These are phyloP conservation scores for Gadopsis marmoratus DNA, from an alignment of 2,797 vertebrate genomes.

Conservation along the genomic window DNA sequence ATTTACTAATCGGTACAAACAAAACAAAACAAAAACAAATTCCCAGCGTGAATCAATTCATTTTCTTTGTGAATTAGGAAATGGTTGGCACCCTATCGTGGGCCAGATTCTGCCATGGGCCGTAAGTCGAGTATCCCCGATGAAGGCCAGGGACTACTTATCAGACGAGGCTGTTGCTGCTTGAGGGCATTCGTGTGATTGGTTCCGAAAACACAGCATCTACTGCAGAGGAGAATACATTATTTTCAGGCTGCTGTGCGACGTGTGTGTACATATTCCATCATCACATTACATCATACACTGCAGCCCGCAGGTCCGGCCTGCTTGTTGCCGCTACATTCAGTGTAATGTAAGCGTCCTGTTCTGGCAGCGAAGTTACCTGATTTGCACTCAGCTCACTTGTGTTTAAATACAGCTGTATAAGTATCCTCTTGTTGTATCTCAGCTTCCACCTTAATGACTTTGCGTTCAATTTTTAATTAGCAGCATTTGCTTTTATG, in stretches of 20 bases:
- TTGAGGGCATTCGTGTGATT: neutral
- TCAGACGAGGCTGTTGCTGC: neutral
- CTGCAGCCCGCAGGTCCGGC: neutral
- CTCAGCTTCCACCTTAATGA: neutral
- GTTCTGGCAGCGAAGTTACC: neutral
- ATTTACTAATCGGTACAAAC: too few species aligned
- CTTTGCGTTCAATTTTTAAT: conserved; percentile 31
- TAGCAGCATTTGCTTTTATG: conserved; percentile 29
- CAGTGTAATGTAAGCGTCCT: neutral
- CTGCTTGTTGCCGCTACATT: neutral
- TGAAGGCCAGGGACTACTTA: too few species aligned
- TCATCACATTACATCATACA: too few species aligned
- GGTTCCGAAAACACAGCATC: too few species aligned
- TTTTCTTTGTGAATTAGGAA: too few species aligned
- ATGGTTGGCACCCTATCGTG: too few species aligned
- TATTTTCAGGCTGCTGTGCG: too few species aligned
- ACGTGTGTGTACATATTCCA: neutral
- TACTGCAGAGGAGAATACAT: too few species aligned
- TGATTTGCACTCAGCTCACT: conserved; percentile 16
- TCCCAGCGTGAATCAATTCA: too few species aligned
- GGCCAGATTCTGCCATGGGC: too few species aligned
- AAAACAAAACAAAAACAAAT: too few species aligned
- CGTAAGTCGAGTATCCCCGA: too few species aligned
- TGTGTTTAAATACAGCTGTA: conserved; percentile 32
- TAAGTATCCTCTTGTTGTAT: neutral